Base-by-base conservation (phyloP, 2,113 vertebrate species). In the Cinclus mexicanus region DNA sequence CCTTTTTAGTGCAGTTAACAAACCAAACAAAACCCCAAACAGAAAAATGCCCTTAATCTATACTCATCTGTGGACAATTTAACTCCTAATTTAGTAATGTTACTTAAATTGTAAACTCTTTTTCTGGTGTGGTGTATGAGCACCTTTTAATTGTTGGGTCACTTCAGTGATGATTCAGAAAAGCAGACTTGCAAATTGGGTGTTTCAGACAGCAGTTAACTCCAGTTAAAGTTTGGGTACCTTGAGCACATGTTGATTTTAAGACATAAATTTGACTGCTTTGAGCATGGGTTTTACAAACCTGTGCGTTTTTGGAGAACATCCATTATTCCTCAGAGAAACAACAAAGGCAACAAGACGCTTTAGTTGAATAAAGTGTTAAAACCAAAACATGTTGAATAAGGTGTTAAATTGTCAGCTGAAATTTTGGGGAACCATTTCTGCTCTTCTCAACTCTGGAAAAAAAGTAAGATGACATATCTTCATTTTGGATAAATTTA, bases 401-500 rank as follows among this genome's bases (percentile, higher is more conserved):
- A 86, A 83, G 39, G 33, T 81, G 75, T 76, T 80, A 82, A 70
- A 65, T 75, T 87, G 50, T 78, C 56, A 77, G 13, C 25, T 83
- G 85, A 81, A 94, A 78, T 89, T 68, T 11, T 78, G 46, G 64
- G 39, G 89, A 77, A 74, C 24, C 19, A 10, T 78, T 93, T 94
- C 59, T 77, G 37, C 7, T 71, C 11, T 68, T 90, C 56, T 82
- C 33, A 65, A 74, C 59, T 23, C 16, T 26, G 22, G 55, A 3
- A 25, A 65, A 65, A 93, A 84, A 69, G 26, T 28, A 46, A 25
- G 55, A 44, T 2, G 0, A 60, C 52, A 55, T 86, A 28, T 39
- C 72, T 69, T 60, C 47, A 19, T 87, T 92, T 80, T 39, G 25
- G 9, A 64, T 93, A 93, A 67, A 98, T 98, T 98, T 97, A 97